Base-by-base conservation (phyloP, 1,140 invertebrate genomes). In the Brachionus rubens region DNA sequence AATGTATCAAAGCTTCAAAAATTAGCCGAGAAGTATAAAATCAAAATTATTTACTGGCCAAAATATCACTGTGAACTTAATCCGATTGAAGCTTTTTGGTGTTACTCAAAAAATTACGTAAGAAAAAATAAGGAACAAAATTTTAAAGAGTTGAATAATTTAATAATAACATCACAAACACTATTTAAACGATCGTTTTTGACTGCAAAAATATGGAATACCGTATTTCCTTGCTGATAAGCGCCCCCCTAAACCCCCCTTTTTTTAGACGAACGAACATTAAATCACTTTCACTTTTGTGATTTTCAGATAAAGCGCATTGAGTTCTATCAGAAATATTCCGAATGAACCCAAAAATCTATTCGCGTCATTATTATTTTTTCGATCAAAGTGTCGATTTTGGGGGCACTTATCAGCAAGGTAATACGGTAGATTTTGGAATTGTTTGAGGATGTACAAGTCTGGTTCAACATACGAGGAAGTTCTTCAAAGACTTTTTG, bases 361-460 rank as follows among this genome's bases (percentile, higher is more conserved):
- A n/a, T n/a, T n/a, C n/a, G n/a, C n/a, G n/a, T n/a, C n/a, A n/a
- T n/a, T n/a, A n/a, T n/a, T n/a, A n/a, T n/a, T n/a, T n/a, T n/a
- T n/a, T n/a, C n/a, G n/a, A n/a, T n/a, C n/a, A n/a, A n/a, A n/a
- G n/a, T n/a, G n/a, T n/a, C n/a, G n/a, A n/a, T n/a, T n/a, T n/a
- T n/a, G n/a, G n/a, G n/a, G n/a, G n/a, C n/a, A n/a, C n/a, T n/a
- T n/a, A n/a, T n/a, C n/a, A n/a, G n/a, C n/a, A n/a, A n/a, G n/a
- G n/a, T n/a, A n/a, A n/a, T n/a, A n/a, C n/a, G n/a, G n/a, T n/a
- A 54, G 52, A 54, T 54, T 54, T 54, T 54, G 52, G 52, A 30
- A 54, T 26, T 54, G 52, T 30, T 12, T 30, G 3, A 12, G 28
- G 26, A 54, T 28, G 52, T 54, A 28, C 12, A 28, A 54, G 28